Percentiles rank a stretch among this genome's conserved stretches.
phyloP scores from a whole-genome alignment of 2,888 invertebrate species.

The Amaurobius ferox region DNA sequence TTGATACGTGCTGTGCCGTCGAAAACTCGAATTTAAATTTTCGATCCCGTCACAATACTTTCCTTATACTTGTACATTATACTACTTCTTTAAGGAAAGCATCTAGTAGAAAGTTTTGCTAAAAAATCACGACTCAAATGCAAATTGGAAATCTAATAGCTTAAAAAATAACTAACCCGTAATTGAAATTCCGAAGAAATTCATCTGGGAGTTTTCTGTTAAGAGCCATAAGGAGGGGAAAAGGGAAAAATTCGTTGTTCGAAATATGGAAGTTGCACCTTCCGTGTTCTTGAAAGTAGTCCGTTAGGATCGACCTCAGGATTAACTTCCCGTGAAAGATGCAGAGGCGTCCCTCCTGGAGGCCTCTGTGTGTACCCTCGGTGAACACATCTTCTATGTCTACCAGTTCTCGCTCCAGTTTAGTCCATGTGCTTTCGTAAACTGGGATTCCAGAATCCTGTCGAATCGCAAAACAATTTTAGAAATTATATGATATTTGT shows the following conservation, averaged over 20 bases:
- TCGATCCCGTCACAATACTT: too few relatives aligned
- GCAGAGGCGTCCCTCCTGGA: slow-evolving; percentile 4
- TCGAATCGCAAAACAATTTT: too few relatives aligned
- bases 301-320: not conserved
- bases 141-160: too few relatives aligned
- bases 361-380: not conserved
- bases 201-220: not conserved
- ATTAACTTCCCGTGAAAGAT: slow-evolving; percentile 20
- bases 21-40: too few relatives aligned
- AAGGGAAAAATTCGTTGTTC: slow-evolving; percentile 25
- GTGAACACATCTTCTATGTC: slow-evolving; percentile 1
- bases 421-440: slow-evolving; percentile 26
- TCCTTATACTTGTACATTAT: too few relatives aligned
- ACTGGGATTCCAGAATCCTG: slow-evolving; percentile 32
- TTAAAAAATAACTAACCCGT: slow-evolving; percentile 40
- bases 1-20: too few relatives aligned
- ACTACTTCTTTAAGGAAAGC: too few relatives aligned
- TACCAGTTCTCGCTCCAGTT: slow-evolving; percentile 1
- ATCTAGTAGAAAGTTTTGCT: too few relatives aligned
- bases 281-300: slow-evolving; percentile 4
- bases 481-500: too few relatives aligned
- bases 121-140: too few relatives aligned
- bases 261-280: slow-evolving; percentile 38
- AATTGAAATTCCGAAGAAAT: slow-evolving; percentile 25
- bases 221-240: slow-evolving; percentile 31